Base-by-base conservation (phyloP, 1,140 invertebrate genomes). In the Drosophila arawakana region DNA sequence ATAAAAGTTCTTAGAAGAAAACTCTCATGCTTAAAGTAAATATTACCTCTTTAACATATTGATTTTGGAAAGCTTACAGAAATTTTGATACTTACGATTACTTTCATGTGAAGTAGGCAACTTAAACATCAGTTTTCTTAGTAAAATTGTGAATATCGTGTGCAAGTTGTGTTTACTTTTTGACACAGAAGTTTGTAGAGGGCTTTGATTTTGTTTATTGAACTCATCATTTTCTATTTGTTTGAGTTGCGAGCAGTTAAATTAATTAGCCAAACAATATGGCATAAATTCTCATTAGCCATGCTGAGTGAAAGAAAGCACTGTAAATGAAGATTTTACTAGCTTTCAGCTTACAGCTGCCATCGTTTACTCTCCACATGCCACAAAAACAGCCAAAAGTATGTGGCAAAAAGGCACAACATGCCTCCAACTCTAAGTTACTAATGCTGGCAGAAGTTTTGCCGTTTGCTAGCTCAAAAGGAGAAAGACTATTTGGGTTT, bases 251-350 rank as follows among this genome's bases (percentile, higher is more conserved):
- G 0, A 3, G 41, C 43, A 47, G 25, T 37, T 47, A 67, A 57
- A 67, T 57, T 57, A 67, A 68, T 70, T 59, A 79, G 68, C 59
- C 50, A 54, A 83, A 83, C 76, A 83, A 83, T 79, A 78, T 76
- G 73, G 72, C 77, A 84, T 84, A 84, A 84, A 84, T 84, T 77
- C 73, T 84, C 66, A 83, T 84, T 80, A 84, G 72, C 35, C 43
- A 46, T 44, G 50, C 13, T 10, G 11, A 34, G 25, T 50, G 57
- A 71, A 8, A 34, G 25, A 30, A 10, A 58, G 55, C 65, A 46
- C 41, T 70, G 43, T 55, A 44, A 59, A 81, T 78, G 74, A 81
- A 81, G 50, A 10, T 30, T 18, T 8, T 6, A 10, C 60, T 57
- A 55, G 13, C 15, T 44, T 30, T 34, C 11, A 15, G 25, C 46